phyloP scores from a whole-genome alignment of 2,797 vertebrate species.

The Syndactyla subalaris region DNA sequence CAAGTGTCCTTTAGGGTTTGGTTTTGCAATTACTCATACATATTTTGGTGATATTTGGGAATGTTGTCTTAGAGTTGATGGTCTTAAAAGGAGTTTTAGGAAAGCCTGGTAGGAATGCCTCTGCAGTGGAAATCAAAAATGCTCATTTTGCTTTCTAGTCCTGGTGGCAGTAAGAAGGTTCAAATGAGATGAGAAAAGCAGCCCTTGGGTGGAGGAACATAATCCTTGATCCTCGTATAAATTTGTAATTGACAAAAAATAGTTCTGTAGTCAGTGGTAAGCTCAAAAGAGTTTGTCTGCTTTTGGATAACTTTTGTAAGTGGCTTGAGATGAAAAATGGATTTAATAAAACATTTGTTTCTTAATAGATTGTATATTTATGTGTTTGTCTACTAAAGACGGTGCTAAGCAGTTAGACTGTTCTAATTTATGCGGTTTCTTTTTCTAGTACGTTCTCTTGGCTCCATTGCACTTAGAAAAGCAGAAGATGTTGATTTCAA shows the following conservation, averaged over 20 bases:
- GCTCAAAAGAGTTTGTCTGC: background rate
- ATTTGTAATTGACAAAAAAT: background rate
- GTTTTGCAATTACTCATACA: background rate
- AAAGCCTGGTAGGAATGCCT: background rate
- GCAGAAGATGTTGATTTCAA: slow-evolving; percentile 88
- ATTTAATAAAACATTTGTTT: background rate
- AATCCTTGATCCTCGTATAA: background rate
- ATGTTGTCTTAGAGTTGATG: background rate
- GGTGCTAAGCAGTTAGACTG: background rate
- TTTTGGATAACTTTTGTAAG: background rate
- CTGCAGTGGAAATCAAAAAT: background rate
- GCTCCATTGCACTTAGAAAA: slow-evolving; percentile 94
- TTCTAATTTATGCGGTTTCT: slow-evolving; percentile 17
- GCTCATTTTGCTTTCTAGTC: background rate
- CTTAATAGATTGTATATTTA: background rate
- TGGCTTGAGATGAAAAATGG: background rate
- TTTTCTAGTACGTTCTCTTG: slow-evolving; percentile 89
- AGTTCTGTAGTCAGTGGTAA: background rate
- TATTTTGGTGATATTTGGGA: background rate
- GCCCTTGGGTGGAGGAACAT: background rate
- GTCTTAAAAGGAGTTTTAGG: background rate
- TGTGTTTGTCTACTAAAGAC: background rate
- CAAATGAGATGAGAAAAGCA: background rate
- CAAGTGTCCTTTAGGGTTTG: background rate
- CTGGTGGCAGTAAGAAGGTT: background rate